phyloP scores from a whole-genome alignment of 2,888 invertebrate species.

The Lapara coniferarum region DNA sequence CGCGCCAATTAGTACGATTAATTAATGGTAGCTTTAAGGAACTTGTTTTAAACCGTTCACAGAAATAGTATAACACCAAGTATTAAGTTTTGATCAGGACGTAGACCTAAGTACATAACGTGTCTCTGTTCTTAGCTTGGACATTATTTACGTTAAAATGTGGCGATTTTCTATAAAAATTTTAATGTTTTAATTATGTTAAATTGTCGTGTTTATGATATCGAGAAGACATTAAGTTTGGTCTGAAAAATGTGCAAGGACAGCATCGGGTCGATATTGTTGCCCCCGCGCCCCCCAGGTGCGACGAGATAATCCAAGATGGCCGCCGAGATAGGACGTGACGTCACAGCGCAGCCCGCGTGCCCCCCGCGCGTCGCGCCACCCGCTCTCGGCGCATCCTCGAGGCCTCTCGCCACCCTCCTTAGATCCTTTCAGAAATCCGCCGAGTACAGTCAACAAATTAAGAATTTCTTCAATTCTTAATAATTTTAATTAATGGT shows the following conservation, averaged over 20 bases:
- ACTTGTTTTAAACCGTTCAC: conserved; percentile 22
- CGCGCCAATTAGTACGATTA: conserved; percentile 4
- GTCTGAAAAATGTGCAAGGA: conserved; percentile 77
- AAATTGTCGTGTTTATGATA: background rate
- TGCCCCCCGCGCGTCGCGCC: conserved; percentile 56
- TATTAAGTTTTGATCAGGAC: conserved; percentile 10
- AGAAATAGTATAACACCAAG: conserved; percentile 21
- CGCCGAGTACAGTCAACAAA: conserved; percentile 61
- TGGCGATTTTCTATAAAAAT: background rate
- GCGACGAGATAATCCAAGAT: conserved; percentile 84
- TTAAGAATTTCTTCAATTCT: conserved; percentile 23
- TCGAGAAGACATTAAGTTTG: conserved; percentile 54
- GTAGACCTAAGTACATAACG: background rate
- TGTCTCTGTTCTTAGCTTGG: conserved; percentile 1
- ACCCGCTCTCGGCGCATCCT: conserved; percentile 68
- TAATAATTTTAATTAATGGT: no score
- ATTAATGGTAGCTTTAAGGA: conserved; percentile 12
- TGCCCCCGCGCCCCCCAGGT: conserved; percentile 76
- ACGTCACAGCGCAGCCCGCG: conserved; percentile 77
- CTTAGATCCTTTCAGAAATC: conserved; percentile 82
- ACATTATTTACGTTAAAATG: background rate
- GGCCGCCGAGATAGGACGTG: conserved; percentile 84
- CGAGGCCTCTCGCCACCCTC: conserved; percentile 81
- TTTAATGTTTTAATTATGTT: background rate
- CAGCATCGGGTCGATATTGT: conserved; percentile 75